phyloP scores from a whole-genome alignment of 2,113 vertebrate genomes.

The Struthidea cinerea region DNA sequence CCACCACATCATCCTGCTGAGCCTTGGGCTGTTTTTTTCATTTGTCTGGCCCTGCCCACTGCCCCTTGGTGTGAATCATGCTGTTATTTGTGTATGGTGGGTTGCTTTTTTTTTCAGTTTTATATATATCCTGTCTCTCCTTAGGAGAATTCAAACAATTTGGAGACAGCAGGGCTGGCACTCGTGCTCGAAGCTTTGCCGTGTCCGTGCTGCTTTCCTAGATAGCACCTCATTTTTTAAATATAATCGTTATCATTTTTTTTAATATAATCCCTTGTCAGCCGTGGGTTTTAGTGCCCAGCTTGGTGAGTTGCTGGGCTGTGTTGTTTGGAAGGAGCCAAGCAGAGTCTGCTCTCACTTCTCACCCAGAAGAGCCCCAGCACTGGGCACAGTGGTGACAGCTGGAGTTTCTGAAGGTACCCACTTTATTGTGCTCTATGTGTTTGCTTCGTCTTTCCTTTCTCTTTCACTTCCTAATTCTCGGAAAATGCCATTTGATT shows the following conservation, averaged over 20 bases:
- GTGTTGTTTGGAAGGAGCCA: neutral
- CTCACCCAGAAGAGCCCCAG: neutral
- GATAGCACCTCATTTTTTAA: neutral
- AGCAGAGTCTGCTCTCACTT: neutral
- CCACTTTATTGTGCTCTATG: neutral
- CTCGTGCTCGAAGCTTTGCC: neutral
- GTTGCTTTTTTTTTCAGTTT: neutral
- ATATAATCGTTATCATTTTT: neutral
- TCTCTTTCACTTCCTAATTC: neutral
- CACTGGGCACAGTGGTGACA: accelerated
- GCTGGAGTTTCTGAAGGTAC: neutral
- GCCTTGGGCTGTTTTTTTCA: neutral
- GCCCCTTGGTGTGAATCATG: slow-evolving; percentile 29
- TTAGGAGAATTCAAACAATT: neutral
- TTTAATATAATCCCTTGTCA: neutral
- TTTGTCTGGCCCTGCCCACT: slow-evolving; percentile 19
- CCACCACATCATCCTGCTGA: neutral
- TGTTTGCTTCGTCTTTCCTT: neutral
- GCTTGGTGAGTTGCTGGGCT: neutral
- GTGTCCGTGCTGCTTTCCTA: neutral
- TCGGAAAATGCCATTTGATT: neutral
- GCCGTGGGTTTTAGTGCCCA: neutral
- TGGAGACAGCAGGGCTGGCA: neutral
- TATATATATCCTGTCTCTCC: neutral
- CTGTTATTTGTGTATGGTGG: slow-evolving; percentile 14